Base-by-base conservation (phyloP, 1,140 invertebrate genomes). In the Pinna nobilis region DNA sequence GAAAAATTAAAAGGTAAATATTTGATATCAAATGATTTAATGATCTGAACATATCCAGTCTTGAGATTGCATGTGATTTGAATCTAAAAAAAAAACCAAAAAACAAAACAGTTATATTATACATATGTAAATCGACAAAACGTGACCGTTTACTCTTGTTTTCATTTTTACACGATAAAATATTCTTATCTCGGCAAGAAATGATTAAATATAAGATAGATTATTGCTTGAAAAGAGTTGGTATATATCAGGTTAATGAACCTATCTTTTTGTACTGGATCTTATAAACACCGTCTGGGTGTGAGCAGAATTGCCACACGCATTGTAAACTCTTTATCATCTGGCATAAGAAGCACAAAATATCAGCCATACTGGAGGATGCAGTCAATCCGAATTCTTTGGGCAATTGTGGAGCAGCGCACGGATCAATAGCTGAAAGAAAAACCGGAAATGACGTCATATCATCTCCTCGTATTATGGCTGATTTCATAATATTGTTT, bases 261-360 rank as follows among this genome's bases (percentile, higher is more conserved):
- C 6, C 6, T 7, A 20, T 11, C 6, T 20, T 6, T 11, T 7
- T 20, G 49, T 51, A 11, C 25, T 74, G 68, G 30, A 74, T 68
- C 41, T 63, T 68, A 20, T 74, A 74, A 0, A 74, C 65, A 4
- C 72, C 72, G 5, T 74, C 72, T 4, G 72, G 72, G 32, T 74
- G 72, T 28, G 66, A 67, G 39, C 72, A 74, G 57, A 74, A 74
- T 20, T 74, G 65, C 72, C 72, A 74, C 5, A 74, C 65, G 49
- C 72, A 74, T 7, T 53, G 55, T 35, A 68, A 53, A 37, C 57
- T 68, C 23, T 74, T 74, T 2, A 74, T 53, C 25, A 51, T 37
- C 39, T 74, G 72, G 64, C 72, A 74, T 37, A 74, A 53, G 30
- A 44, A 23, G 57, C 72, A 74, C 20, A 74, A 44, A 9, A 74